Evolutionary conservation across 2,113 vertebrate species (phyloP).

Genomic region (Mustelus asterias): DNA sequence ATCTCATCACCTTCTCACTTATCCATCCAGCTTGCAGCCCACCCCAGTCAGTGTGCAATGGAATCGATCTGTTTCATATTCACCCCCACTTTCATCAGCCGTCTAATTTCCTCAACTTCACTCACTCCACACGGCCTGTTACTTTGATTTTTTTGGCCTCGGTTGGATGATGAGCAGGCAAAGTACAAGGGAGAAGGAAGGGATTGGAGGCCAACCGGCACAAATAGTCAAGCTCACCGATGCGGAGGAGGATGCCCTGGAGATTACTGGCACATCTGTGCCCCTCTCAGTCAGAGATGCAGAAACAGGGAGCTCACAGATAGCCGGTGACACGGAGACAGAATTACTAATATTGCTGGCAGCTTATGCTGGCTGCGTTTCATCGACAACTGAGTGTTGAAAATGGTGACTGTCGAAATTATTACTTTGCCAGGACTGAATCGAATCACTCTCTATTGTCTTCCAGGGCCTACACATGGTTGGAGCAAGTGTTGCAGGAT

Average conservation of each 20-base stretch:
- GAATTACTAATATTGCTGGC: not conserved
- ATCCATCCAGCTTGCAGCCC: not conserved
- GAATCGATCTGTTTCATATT: not conserved
- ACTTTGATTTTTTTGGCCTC: not conserved
- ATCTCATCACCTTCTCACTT: not conserved
- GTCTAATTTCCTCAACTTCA: not conserved
- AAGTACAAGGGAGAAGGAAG: not conserved
- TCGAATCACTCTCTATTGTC: not conserved
- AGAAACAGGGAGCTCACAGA: not conserved
- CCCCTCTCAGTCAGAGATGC: not conserved
- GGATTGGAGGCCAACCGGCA: not conserved
- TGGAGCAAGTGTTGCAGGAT: not conserved
- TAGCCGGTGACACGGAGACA: not conserved
- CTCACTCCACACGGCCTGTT: not conserved
- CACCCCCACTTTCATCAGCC: not conserved
- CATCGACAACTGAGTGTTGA: not conserved
- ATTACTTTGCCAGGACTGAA: not conserved
- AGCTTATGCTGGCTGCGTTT: not conserved
- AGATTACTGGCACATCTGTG: not conserved
- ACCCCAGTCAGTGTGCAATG: not conserved
- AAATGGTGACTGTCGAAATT: not conserved
- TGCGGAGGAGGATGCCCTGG: not conserved
- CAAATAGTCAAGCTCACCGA: not conserved
- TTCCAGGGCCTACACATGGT: not conserved
- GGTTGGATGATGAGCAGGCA: not conserved